Evolutionary conservation across 1,140 invertebrate genomes (phyloP).

Genomic region (Nebria ingens): DNA sequence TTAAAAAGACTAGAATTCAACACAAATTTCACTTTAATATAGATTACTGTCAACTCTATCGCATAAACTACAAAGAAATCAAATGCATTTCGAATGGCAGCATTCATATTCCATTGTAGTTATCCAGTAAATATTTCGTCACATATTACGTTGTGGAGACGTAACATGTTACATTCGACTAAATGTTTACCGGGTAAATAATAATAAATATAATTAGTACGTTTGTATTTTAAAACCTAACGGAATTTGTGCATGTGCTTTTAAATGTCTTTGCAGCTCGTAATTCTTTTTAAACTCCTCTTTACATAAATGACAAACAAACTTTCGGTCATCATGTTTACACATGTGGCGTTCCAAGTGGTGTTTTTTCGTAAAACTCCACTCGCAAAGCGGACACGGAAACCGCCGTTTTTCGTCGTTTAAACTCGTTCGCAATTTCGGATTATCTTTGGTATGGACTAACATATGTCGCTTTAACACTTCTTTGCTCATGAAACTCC

Average conservation of each 20-base stretch:
- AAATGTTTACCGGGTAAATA: too few relatives aligned
- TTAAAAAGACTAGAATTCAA: too few relatives aligned
- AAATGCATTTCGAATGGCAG: too few relatives aligned
- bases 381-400: neutral
- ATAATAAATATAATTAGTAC: too few relatives aligned
- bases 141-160: too few relatives aligned
- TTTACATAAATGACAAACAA: neutral
- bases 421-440: neutral
- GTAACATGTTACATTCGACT: too few relatives aligned
- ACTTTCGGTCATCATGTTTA: neutral
- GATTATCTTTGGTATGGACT: neutral
- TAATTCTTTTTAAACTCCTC: neutral
- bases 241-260: neutral
- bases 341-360: neutral
- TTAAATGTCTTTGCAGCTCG: neutral
- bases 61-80: too few relatives aligned
- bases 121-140: too few relatives aligned
- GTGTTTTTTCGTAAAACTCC: slow-evolving; percentile 3
- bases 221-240: too few relatives aligned
- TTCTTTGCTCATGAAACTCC: slow-evolving; percentile 7
- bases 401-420: neutral
- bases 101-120: too few relatives aligned
- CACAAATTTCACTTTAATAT: too few relatives aligned
- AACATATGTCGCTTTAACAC: neutral
- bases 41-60: too few relatives aligned